Evolutionary conservation across 2,113 vertebrate species (phyloP).

Genomic region (Percina caprodes): DNA sequence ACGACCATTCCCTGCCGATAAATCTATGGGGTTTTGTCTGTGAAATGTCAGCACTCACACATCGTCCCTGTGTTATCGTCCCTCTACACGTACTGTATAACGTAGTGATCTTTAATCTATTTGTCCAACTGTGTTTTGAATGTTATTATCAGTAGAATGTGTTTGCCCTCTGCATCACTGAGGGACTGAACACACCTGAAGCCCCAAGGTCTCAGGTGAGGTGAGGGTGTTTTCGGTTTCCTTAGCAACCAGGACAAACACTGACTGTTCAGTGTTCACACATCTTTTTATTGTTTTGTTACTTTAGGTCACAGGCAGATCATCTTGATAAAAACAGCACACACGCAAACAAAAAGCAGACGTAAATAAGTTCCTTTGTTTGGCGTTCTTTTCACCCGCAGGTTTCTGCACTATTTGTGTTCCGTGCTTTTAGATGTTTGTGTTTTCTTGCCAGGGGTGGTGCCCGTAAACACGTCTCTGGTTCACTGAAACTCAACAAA

Average conservation of each 20-base stretch:
- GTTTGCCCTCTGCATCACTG: slow-evolving; percentile 48
- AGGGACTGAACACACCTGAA: slow-evolving; percentile 72
- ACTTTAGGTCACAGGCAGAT: slow-evolving; percentile 42
- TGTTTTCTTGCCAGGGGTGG: slow-evolving; percentile 33
- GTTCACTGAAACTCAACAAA: slow-evolving; percentile 40
- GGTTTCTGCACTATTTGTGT: slow-evolving; percentile 8
- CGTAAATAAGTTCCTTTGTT: slow-evolving; percentile 23
- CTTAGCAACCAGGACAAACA: slow-evolving; percentile 73
- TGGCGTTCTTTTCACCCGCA: background rate
- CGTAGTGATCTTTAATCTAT: background rate
- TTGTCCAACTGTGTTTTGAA: slow-evolving; percentile 1
- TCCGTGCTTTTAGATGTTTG: slow-evolving; percentile 34
- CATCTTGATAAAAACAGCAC: slow-evolving; percentile 15
- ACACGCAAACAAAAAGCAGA: slow-evolving; percentile 18
- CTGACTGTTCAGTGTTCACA: slow-evolving; percentile 37
- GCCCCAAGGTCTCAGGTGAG: slow-evolving; percentile 72
- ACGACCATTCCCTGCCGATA: slow-evolving; percentile 47
- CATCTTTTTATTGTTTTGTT: slow-evolving; percentile 43
- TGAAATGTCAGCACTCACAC: slow-evolving; percentile 21
- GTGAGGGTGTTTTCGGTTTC: slow-evolving; percentile 71
- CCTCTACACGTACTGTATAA: background rate
- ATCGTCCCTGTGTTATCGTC: background rate
- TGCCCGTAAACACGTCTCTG: slow-evolving; percentile 8
- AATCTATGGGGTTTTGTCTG: slow-evolving; percentile 31
- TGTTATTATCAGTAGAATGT: slow-evolving; percentile 32